Conservation (phyloP, 2,113 vertebrate species). For the Halichoeres trimaculatus region DNA sequence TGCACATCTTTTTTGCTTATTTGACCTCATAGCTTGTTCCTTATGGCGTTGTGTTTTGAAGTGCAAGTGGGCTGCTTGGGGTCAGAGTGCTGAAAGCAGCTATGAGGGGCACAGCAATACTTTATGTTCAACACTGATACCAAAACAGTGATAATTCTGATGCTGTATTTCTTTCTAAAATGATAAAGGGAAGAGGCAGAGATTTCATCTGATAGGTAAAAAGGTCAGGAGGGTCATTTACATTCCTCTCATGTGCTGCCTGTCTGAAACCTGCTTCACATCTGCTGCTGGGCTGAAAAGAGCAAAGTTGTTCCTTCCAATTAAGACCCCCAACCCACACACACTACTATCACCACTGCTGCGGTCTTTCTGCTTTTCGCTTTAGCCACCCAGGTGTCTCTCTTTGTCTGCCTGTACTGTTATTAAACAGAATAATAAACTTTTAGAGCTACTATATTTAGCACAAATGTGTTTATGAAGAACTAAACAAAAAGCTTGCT, state of each 20-base stretch:
- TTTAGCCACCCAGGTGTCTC: conserved; percentile 34
- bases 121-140: too few relatives aligned
- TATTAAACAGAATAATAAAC: background rate
- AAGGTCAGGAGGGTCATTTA: conserved; percentile 58
- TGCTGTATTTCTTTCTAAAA: background rate
- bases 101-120: too few relatives aligned
- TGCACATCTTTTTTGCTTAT: too few relatives aligned
- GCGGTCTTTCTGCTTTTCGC: conserved; percentile 1
- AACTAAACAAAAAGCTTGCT: too few relatives aligned
- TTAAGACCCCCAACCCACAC: conserved; percentile 26
- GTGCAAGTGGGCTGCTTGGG: too few relatives aligned
- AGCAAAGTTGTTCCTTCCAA: conserved; percentile 50
- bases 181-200: background rate
- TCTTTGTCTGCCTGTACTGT: conserved; percentile 8
- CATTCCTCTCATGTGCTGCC: conserved; percentile 41
- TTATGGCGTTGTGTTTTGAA: too few relatives aligned
- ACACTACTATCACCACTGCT: background rate
- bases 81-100: too few relatives aligned
- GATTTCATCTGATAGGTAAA: conserved; percentile 27
- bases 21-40: too few relatives aligned
- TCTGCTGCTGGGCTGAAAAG: conserved; percentile 62
- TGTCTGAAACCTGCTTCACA: conserved; percentile 54
- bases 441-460: background rate
- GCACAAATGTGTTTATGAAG: background rate
- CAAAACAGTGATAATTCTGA: too few relatives aligned